Percentiles rank a stretch among this genome's conserved stretches.
These are phyloP conservation scores for Coecobrya sp. DNA, from an alignment of 2,888 invertebrate genomes.

Conservation along the genomic window DNA sequence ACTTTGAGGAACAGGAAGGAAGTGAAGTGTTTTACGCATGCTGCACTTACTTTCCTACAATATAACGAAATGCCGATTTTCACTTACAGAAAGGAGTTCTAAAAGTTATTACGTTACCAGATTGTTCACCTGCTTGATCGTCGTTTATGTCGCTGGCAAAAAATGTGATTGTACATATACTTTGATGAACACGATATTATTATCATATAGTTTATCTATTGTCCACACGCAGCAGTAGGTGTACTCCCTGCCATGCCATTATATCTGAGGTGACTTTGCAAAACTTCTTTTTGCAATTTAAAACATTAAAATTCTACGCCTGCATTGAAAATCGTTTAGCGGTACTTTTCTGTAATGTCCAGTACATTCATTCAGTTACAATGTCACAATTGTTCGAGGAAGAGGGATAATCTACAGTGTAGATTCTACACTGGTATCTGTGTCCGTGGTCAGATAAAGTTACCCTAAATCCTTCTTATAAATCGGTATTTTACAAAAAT, in stretches of 20 bases:
- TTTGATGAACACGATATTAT: not conserved
- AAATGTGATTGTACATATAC: not conserved
- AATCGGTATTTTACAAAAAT: no score
- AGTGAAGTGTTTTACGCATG: conserved; percentile 2
- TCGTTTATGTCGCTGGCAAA: not conserved
- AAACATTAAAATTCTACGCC: not conserved
- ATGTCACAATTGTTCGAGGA: not conserved
- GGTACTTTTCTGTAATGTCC: conserved; percentile 54
- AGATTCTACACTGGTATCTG: no score
- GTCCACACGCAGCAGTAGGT: conserved; percentile 17
- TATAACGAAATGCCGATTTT: conserved; percentile 1
- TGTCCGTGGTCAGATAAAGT: no score
- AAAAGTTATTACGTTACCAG: not conserved
- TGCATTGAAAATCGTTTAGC: conserved; percentile 24
- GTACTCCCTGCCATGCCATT: conserved; percentile 16
- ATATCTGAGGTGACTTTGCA: not conserved
- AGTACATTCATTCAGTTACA: conserved; percentile 45
- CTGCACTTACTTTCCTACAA: not conserved
- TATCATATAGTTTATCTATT: conserved; percentile 11
- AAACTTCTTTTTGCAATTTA: conserved; percentile 3
- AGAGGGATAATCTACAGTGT: not conserved
- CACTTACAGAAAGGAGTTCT: conserved; percentile 2
- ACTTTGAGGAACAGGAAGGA: conserved; percentile 60
- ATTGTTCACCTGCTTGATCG: not conserved
- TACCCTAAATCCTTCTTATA: no score